Conservation (phyloP, 2,888 invertebrate species). For the Ormyrus pomaceus region DNA sequence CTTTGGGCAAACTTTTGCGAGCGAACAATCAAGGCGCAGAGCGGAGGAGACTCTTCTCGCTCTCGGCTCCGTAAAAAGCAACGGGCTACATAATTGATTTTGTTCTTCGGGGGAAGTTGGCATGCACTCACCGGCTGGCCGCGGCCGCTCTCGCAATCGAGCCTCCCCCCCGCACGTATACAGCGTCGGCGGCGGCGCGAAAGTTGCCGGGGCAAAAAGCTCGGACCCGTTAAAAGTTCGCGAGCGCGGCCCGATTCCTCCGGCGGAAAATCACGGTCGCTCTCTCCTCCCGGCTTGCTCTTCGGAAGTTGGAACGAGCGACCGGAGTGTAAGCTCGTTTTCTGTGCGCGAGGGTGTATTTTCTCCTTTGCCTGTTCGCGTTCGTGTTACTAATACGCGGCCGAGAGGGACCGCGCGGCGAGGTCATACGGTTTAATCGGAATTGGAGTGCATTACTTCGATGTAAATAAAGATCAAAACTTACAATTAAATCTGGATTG, state of each 20-base stretch:
- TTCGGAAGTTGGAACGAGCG: slow-evolving; percentile 43
- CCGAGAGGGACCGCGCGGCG: background rate
- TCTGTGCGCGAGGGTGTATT: background rate
- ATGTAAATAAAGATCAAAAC: no score
- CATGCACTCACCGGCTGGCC: slow-evolving; percentile 61
- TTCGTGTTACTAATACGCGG: background rate
- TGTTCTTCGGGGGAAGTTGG: slow-evolving; percentile 68
- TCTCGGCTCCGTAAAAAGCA: slow-evolving; percentile 28
- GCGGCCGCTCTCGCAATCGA: background rate
- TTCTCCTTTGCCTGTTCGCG: no score
- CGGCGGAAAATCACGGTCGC: slow-evolving; percentile 68
- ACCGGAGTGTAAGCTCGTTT: slow-evolving; percentile 6
- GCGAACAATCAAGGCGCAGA: slow-evolving; percentile 23
- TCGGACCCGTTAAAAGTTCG: slow-evolving; percentile 71
- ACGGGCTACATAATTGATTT: slow-evolving; percentile 70
- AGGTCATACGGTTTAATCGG: no score
- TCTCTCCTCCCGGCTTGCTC: slow-evolving; percentile 17
- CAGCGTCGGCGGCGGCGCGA: slow-evolving; percentile 57
- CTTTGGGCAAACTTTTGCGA: slow-evolving; percentile 44
- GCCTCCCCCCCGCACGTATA: background rate
- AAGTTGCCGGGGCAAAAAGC: slow-evolving; percentile 63
- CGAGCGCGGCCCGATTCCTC: slow-evolving; percentile 49
- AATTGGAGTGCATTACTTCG: no score
- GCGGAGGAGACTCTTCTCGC: slow-evolving; percentile 38
- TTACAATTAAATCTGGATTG: no score